Conservation (phyloP, 2,113 vertebrate species). For the Prietella phreatophila region DNA sequence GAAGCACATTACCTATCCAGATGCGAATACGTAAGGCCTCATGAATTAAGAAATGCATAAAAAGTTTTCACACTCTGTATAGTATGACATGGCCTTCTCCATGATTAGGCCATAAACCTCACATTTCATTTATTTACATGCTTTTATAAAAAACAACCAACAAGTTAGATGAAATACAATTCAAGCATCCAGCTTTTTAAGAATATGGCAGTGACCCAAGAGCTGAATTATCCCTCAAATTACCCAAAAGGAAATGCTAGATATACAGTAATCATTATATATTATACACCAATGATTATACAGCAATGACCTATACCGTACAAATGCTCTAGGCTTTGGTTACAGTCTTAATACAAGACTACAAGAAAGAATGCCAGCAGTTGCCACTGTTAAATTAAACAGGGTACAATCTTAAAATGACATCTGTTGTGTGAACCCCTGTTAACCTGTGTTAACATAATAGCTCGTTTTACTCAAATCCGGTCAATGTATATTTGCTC, state of each 20-base stretch:
- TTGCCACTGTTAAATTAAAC: background rate
- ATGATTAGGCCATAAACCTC: background rate
- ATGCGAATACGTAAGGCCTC: background rate
- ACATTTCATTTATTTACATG: background rate
- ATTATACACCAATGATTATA: background rate
- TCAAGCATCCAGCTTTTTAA: background rate
- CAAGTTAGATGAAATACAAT: background rate
- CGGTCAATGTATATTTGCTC: background rate
- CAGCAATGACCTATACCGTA: background rate
- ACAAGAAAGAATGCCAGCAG: constrained; percentile 1
- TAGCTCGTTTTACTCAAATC: background rate
- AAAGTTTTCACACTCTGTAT: background rate
- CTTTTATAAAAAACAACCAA: background rate
- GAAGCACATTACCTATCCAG: constrained; percentile 27
- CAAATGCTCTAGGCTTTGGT: background rate
- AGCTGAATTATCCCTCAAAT: background rate
- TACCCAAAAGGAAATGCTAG: background rate
- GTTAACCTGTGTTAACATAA: background rate
- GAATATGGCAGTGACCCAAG: background rate
- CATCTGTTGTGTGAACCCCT: background rate
- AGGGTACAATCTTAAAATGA: background rate
- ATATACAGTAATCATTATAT: background rate
- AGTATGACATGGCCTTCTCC: background rate
- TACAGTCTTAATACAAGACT: background rate
- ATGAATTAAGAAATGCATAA: background rate